Evolutionary conservation across 2,797 vertebrate genomes (phyloP).

Genomic region (Spinus pinus): DNA sequence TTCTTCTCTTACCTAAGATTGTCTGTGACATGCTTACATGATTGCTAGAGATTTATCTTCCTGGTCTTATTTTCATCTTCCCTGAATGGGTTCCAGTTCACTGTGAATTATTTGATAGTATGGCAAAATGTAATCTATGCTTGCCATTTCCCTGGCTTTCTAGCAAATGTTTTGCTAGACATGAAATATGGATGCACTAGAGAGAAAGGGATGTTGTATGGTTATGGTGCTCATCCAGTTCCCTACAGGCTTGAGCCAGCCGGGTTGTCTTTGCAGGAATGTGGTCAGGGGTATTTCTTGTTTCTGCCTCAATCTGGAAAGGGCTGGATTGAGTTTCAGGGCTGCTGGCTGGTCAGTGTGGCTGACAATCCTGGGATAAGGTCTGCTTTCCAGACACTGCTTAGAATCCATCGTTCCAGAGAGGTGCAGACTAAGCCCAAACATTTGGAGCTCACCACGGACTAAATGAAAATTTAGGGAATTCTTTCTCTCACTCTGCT

Average conservation of each 20-base stretch:
- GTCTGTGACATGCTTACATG: background rate
- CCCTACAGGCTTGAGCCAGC: background rate
- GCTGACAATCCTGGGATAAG: background rate
- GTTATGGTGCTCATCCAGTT: background rate
- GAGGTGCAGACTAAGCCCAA: rapidly evolving
- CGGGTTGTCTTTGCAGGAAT: background rate
- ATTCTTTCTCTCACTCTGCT: background rate
- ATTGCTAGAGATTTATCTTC: slow-evolving; percentile 14
- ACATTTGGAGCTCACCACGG: rapidly evolving
- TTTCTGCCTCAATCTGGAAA: background rate
- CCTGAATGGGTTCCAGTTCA: slow-evolving; percentile 17
- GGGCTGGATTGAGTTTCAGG: background rate
- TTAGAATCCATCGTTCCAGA: rapidly evolving
- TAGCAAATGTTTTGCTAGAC: background rate
- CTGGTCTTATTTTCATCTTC: slow-evolving; percentile 33
- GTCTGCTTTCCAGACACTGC: background rate
- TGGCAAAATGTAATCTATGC: background rate
- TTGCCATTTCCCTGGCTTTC: slow-evolving; percentile 1
- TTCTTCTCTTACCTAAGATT: background rate
- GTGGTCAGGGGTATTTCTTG: background rate
- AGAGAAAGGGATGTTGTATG: background rate
- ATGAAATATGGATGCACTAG: background rate
- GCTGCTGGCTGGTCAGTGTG: background rate
- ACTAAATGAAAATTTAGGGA: background rate
- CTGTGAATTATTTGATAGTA: slow-evolving; percentile 6